phyloP scores from a whole-genome alignment of 1,140 invertebrate species.

The Listronotus oregonensis region DNA sequence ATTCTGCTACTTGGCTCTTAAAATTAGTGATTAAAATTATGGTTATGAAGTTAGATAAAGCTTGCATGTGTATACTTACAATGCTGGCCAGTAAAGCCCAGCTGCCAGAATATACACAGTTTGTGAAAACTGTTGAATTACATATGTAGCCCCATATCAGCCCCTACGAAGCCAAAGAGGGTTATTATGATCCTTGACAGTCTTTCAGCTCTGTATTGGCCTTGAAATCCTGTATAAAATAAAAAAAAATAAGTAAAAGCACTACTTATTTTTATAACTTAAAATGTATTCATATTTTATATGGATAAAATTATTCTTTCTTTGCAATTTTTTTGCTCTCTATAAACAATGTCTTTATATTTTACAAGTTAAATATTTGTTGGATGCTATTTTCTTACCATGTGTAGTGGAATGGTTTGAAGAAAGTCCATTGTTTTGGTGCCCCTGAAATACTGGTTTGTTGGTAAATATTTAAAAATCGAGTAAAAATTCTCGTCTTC shows the following conservation, averaged over 20 bases:
- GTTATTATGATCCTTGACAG: constrained; percentile 87
- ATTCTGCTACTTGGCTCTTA: no score
- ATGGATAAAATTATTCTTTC: no score
- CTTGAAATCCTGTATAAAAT: constrained; percentile 94
- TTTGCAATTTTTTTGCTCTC: constrained; percentile 29
- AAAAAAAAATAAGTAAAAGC: constrained; percentile 35
- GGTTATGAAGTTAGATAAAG: no score
- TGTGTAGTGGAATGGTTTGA: constrained; percentile 63
- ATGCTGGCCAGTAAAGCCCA: constrained; percentile 82
- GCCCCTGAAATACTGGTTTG: no score
- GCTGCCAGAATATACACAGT: constrained; percentile 91
- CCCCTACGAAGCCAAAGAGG: constrained; percentile 85
- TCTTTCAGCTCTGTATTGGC: constrained; percentile 86
- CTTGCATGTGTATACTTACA: constrained; percentile 2
- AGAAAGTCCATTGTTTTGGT: constrained; percentile 51
- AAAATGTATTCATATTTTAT: no score
- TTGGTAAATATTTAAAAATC: no score
- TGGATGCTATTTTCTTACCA: constrained; percentile 58
- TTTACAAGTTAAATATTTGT: no score
- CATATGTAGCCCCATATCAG: constrained; percentile 91
- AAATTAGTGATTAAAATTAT: no score
- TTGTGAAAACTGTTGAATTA: constrained; percentile 94
- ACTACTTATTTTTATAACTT: neutral
- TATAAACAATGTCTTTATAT: constrained; percentile 20
- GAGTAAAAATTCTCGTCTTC: constrained; percentile 14